Percentiles rank a stretch among this genome's conserved stretches.
Evolutionary conservation across 2,113 vertebrate species (phyloP).

Genomic region (Hirundichthys speculiger): DNA sequence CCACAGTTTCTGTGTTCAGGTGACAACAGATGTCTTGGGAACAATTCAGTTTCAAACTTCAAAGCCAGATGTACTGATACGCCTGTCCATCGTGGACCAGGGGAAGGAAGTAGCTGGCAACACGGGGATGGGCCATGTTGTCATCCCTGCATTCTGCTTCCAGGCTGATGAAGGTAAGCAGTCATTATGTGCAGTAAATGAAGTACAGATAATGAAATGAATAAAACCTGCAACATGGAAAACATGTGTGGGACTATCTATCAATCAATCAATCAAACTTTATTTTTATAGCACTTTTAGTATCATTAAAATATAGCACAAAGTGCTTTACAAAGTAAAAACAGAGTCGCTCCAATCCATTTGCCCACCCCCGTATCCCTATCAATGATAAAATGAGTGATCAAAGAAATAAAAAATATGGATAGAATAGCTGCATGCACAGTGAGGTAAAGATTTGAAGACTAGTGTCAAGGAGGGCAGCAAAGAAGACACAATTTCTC

Average conservation of each 20-base stretch:
- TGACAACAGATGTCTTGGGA: conserved; percentile 64
- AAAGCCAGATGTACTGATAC: conserved; percentile 81
- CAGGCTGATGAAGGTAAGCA: conserved; percentile 80
- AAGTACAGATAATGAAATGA: background rate
- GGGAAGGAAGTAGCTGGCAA: conserved; percentile 76
- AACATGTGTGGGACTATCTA: background rate
- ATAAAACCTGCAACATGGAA: background rate
- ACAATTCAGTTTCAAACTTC: conserved; percentile 89
- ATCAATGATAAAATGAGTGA: no score
- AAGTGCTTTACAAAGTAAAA: no score
- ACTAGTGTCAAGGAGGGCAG: no score
- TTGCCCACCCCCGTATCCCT: no score
- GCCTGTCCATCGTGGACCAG: conserved; percentile 86
- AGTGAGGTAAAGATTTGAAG: no score
- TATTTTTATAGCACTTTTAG: no score
- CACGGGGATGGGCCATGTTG: conserved; percentile 83
- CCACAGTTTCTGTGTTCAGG: conserved; percentile 83
- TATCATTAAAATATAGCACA: no score
- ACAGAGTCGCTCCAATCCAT: no score
- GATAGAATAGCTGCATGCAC: no score
- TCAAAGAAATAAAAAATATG: no score
- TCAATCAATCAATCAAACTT: no score
- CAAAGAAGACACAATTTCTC: no score
- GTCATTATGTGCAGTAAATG: background rate
- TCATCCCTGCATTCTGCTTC: conserved; percentile 88